Percentiles rank a stretch among this genome's conserved stretches.
Conservation (phyloP, 2,888 invertebrate species). For the Mythimna pallens region DNA sequence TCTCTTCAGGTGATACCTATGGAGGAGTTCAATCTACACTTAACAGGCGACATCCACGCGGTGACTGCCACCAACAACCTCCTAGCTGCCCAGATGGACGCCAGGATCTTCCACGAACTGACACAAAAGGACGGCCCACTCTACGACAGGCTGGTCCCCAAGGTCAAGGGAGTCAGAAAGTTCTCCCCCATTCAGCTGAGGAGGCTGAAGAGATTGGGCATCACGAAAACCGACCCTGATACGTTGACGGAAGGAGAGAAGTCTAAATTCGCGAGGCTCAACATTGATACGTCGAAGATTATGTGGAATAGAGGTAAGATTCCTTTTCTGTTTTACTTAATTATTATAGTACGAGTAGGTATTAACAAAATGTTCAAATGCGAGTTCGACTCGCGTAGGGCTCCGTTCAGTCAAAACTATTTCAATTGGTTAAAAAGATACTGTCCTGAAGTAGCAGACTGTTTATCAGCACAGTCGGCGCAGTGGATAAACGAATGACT, state of each 20-base stretch:
- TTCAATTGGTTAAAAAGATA: background rate
- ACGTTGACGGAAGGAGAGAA: conserved; percentile 95
- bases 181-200: conserved; percentile 97
- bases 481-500: background rate
- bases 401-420: too few species aligned
- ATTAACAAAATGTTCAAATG: too few species aligned
- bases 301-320: conserved; percentile 97
- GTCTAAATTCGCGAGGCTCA: conserved; percentile 94
- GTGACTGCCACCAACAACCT: conserved; percentile 99
- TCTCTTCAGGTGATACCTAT: conserved; percentile 96
- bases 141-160: conserved; percentile 97
- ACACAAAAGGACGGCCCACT: conserved; percentile 97
- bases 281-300: conserved; percentile 97
- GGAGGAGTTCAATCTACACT: conserved; percentile 99
- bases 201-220: conserved; percentile 94
- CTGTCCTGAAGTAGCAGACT: background rate
- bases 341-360: too few species aligned
- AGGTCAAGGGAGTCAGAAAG: conserved; percentile 94
- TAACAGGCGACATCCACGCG: conserved; percentile 99
- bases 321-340: background rate
- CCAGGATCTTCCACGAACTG: conserved; percentile 98
- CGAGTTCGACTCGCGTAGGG: too few species aligned
- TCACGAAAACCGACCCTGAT: conserved; percentile 96
- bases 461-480: too few species aligned
- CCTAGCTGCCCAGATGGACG: conserved; percentile 99